Evolutionary conservation across 1,140 invertebrate species (phyloP).

Genomic region (Tribolium madens): DNA sequence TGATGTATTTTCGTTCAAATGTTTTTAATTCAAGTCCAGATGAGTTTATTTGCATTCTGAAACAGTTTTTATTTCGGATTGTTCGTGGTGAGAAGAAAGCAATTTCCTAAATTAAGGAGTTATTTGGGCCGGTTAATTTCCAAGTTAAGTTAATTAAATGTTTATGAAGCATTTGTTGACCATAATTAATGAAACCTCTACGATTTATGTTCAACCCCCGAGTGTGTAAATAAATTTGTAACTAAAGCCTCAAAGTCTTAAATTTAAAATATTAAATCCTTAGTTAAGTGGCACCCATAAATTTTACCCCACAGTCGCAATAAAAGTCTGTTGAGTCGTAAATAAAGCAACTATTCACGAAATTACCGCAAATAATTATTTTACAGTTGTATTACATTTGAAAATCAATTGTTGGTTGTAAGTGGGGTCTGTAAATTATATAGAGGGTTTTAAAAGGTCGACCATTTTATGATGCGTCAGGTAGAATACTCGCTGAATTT

Average conservation of each 20-base stretch:
- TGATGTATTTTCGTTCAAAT: no score
- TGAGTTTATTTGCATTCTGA: no score
- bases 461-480: neutral
- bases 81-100: neutral
- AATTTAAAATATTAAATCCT: neutral
- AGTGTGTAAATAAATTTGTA: neutral
- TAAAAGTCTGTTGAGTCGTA: neutral
- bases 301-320: neutral
- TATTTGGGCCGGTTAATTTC: neutral
- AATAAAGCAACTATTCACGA: neutral
- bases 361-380: neutral
- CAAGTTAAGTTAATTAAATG: neutral
- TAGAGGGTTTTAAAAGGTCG: neutral
- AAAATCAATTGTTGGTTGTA: neutral
- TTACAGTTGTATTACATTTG: neutral
- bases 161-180: neutral
- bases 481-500: neutral
- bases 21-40: no score
- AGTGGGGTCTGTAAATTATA: neutral
- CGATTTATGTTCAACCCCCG: neutral
- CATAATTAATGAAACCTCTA: neutral
- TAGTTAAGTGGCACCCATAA: neutral
- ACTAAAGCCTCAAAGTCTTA: neutral
- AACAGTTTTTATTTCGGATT: no score
- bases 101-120: neutral